Percentiles rank a stretch among this genome's conserved stretches.
Evolutionary conservation across 2,888 invertebrate species (phyloP).

Genomic region (Antheraea yamamai): DNA sequence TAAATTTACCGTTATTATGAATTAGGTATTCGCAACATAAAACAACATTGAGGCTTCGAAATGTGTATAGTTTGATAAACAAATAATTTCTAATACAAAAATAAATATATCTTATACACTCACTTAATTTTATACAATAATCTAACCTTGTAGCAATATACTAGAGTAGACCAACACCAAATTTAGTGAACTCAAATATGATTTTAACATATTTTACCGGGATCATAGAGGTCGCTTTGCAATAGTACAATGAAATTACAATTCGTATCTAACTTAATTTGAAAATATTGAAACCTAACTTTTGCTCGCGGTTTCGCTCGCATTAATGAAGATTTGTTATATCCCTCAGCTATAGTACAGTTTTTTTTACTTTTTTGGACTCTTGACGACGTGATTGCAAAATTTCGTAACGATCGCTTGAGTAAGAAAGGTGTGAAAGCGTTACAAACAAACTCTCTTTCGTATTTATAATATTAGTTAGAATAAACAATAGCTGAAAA

Average conservation of each 20-base stretch:
- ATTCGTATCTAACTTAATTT: not conserved
- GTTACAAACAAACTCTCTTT: too few relatives aligned
- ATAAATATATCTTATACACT: not conserved
- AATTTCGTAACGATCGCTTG: too few relatives aligned
- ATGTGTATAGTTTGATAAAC: not conserved
- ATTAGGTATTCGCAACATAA: too few relatives aligned
- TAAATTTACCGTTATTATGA: not conserved
- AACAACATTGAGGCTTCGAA: too few relatives aligned
- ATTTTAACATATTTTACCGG: not conserved
- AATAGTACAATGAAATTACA: not conserved
- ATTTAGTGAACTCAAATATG: not conserved
- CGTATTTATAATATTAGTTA: too few relatives aligned
- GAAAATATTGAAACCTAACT: not conserved
- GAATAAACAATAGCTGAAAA: not conserved
- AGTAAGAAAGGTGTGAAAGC: too few relatives aligned
- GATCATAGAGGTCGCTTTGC: not conserved
- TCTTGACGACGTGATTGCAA: too few relatives aligned
- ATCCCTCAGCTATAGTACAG: too few relatives aligned
- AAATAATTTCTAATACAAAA: not conserved
- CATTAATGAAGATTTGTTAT: too few relatives aligned
- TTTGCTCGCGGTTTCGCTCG: too few relatives aligned
- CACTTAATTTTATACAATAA: not conserved
- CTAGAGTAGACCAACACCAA: not conserved
- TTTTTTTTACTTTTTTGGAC: too few relatives aligned
- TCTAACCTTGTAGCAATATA: not conserved